These are phyloP conservation scores for Spisula solida DNA, from an alignment of 2,888 invertebrate species.

Conservation along the genomic window DNA sequence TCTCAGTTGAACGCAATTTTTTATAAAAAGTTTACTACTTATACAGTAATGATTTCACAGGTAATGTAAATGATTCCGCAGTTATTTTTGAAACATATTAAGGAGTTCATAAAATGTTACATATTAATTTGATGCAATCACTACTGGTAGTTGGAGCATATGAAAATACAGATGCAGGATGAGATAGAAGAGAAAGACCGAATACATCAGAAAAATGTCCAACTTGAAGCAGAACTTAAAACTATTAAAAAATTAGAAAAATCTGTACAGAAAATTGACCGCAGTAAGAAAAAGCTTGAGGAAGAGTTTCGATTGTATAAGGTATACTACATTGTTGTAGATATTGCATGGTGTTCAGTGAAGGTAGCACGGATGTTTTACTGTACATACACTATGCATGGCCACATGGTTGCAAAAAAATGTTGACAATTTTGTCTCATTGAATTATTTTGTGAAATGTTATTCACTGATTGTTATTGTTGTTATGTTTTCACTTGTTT, in stretches of 20 bases:
- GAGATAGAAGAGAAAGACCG: slow-evolving; percentile 76
- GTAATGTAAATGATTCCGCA: no score
- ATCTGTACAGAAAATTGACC: slow-evolving; percentile 76
- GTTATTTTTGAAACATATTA: no score
- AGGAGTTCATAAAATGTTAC: not conserved
- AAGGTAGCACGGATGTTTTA: slow-evolving; percentile 32
- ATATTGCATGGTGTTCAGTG: slow-evolving; percentile 40
- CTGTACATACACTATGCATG: not conserved
- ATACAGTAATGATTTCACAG: no score
- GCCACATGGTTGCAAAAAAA: not conserved
- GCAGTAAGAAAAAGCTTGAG: slow-evolving; percentile 77
- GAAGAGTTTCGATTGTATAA: slow-evolving; percentile 76
- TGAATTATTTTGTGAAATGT: not conserved
- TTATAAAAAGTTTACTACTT: no score
- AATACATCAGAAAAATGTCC: slow-evolving; percentile 76
- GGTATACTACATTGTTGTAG: slow-evolving; percentile 67
- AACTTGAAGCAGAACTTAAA: slow-evolving; percentile 78
- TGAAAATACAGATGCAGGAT: slow-evolving; percentile 74
- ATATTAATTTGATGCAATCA: not conserved
- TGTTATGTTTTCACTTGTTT: not conserved
- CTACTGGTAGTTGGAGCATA: slow-evolving; percentile 75
- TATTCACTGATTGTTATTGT: not conserved
- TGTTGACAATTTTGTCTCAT: not conserved
- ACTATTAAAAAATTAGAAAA: slow-evolving; percentile 75
- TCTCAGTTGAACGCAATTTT: no score